phyloP scores from a whole-genome alignment of 2,888 invertebrate species.

The Dolomedes plantarius region DNA sequence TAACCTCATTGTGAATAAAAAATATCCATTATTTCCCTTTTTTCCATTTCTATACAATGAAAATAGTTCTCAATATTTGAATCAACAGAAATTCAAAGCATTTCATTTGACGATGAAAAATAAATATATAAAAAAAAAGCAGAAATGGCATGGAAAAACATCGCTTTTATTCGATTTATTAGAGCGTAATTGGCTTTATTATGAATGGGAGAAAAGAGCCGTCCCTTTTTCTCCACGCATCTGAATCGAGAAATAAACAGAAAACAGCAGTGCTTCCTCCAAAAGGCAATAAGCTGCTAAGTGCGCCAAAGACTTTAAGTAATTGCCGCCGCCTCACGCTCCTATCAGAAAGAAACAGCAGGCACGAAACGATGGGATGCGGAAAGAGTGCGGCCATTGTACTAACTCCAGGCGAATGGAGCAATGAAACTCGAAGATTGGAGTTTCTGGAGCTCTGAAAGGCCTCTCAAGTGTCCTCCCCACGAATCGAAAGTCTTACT shows the following conservation, averaged over 20 bases:
- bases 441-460: slow-evolving; percentile 34
- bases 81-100: slow-evolving; percentile 21
- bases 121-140: neutral
- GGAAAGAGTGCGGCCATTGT: slow-evolving; percentile 49
- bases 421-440: slow-evolving; percentile 50
- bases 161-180: slow-evolving; percentile 70
- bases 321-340: slow-evolving; percentile 56
- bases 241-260: slow-evolving; percentile 57
- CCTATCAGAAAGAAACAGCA: slow-evolving; percentile 68
- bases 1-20: neutral
- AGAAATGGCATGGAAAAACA: slow-evolving; percentile 54
- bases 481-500: slow-evolving; percentile 64
- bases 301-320: slow-evolving; percentile 64
- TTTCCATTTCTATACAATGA: neutral
- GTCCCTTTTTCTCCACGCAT: slow-evolving; percentile 28
- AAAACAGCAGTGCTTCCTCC: slow-evolving; percentile 22
- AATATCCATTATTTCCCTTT: neutral
- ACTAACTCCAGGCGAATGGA: slow-evolving; percentile 54
- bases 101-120: neutral
- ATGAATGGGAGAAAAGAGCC: slow-evolving; percentile 50
- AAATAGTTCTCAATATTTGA: neutral
- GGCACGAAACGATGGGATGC: slow-evolving; percentile 23
- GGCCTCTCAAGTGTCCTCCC: slow-evolving; percentile 17
- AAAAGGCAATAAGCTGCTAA: slow-evolving; percentile 64
- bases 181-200: slow-evolving; percentile 70